Percentiles rank a stretch among this genome's conserved stretches.
phyloP scores from a whole-genome alignment of 1,140 invertebrate species.

The Cataglyphis hispanica region DNA sequence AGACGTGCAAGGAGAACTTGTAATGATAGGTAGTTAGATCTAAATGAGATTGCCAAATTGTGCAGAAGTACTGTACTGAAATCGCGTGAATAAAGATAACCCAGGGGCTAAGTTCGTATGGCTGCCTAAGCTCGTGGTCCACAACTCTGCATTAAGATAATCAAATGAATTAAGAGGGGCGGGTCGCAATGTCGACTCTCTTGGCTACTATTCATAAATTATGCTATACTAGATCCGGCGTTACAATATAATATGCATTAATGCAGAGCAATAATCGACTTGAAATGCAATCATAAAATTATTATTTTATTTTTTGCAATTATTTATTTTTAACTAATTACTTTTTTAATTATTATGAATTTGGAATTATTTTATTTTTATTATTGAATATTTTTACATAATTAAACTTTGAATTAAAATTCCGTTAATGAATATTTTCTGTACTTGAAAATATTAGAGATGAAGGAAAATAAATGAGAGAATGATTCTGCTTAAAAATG shows the following conservation, averaged over 20 bases:
- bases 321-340: neutral
- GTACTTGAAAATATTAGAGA: neutral
- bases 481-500: neutral
- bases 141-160: conserved; percentile 82
- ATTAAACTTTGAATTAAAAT: conserved; percentile 12
- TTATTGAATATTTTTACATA: neutral
- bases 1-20: neutral
- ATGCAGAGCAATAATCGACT: neutral
- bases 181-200: conserved; percentile 65
- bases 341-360: neutral
- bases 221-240: neutral
- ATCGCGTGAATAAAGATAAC: conserved; percentile 75
- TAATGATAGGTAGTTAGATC: conserved; percentile 11
- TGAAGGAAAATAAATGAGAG: neutral
- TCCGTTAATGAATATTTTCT: neutral
- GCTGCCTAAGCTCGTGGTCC: conserved; percentile 65
- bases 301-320: no score
- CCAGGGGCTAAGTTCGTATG: conserved; percentile 61
- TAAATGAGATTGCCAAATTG: conserved; percentile 33
- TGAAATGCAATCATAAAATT: conserved; percentile 3
- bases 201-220: conserved; percentile 24
- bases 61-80: conserved; percentile 35
- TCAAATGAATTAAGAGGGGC: conserved; percentile 81
- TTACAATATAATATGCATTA: neutral
- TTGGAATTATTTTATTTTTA: neutral